These are phyloP conservation scores for Drosophila rellima DNA, from an alignment of 2,888 invertebrate genomes.

Conservation along the genomic window DNA sequence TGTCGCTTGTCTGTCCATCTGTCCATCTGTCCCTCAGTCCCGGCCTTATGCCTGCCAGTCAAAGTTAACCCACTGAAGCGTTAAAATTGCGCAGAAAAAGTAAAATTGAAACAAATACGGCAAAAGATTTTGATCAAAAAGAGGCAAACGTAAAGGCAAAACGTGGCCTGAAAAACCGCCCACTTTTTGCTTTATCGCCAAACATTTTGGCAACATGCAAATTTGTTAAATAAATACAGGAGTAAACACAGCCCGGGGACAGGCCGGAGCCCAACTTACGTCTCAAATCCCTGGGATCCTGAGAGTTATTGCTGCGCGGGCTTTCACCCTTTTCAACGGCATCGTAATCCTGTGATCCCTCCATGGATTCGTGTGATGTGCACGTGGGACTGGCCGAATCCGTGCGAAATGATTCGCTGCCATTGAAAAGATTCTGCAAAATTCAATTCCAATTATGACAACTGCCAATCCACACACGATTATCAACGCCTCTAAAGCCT, in stretches of 20 bases:
- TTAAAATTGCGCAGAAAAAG: constrained; percentile 79
- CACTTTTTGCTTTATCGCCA: constrained; percentile 37
- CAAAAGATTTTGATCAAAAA: constrained; percentile 74
- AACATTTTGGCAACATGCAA: constrained; percentile 66
- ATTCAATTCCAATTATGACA: constrained; percentile 71
- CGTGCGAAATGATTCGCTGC: constrained; percentile 86
- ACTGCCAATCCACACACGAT: constrained; percentile 66
- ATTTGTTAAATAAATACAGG: constrained; percentile 60
- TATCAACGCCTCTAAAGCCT: constrained; percentile 20
- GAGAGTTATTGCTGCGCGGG: constrained; percentile 86
- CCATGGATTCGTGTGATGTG: constrained; percentile 88
- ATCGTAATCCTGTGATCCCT: constrained; percentile 88
- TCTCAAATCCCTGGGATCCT: constrained; percentile 87
- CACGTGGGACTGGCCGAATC: constrained; percentile 89
- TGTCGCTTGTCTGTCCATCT: constrained; percentile 31
- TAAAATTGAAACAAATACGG: constrained; percentile 77
- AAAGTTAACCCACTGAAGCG: constrained; percentile 82
- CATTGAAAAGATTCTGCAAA: constrained; percentile 85
- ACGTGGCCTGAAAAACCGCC: constrained; percentile 14
- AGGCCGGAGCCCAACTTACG: constrained; percentile 86
- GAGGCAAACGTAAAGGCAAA: constrained; percentile 27
- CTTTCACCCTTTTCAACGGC: constrained; percentile 86
- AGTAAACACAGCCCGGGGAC: neutral
- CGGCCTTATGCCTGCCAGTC: constrained; percentile 65
- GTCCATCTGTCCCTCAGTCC: constrained; percentile 1